Evolutionary conservation across 2,797 vertebrate species (phyloP).

Genomic region (Intellagama lesueurii): DNA sequence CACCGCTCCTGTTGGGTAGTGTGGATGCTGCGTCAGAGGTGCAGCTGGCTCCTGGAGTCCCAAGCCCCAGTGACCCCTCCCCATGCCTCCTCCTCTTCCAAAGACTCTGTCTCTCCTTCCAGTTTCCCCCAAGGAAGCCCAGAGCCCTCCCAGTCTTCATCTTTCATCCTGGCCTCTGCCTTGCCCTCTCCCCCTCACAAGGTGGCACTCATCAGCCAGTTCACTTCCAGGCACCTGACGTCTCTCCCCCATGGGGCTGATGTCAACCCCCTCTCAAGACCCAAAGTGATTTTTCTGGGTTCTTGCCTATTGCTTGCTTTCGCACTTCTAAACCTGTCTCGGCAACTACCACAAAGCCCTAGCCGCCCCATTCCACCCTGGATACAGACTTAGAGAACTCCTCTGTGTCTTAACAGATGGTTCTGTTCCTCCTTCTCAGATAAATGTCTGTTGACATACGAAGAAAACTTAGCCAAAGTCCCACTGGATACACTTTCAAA

Average conservation of each 20-base stretch:
- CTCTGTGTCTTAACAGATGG: background rate
- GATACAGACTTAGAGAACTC: background rate
- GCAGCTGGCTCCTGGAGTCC: no score
- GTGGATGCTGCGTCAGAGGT: no score
- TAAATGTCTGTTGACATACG: background rate
- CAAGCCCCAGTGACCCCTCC: no score
- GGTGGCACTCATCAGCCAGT: no score
- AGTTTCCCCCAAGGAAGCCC: no score
- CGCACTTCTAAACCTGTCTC: background rate
- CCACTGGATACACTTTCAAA: constrained; percentile 15
- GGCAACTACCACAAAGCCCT: background rate
- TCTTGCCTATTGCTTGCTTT: constrained; percentile 2
- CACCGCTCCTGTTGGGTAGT: no score
- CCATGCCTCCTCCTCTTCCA: no score
- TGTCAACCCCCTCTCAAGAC: background rate
- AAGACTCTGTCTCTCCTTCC: no score
- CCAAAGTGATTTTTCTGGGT: background rate
- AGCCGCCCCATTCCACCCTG: no score
- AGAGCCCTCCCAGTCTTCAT: background rate
- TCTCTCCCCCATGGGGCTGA: no score
- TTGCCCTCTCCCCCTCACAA: no score
- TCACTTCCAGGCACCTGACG: no score
- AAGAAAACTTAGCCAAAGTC: constrained; percentile 16
- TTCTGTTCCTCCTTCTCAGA: background rate
- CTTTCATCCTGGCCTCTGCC: background rate